These are phyloP conservation scores for Lepas anatifera DNA, from an alignment of 2,888 invertebrate genomes.

Conservation along the genomic window DNA sequence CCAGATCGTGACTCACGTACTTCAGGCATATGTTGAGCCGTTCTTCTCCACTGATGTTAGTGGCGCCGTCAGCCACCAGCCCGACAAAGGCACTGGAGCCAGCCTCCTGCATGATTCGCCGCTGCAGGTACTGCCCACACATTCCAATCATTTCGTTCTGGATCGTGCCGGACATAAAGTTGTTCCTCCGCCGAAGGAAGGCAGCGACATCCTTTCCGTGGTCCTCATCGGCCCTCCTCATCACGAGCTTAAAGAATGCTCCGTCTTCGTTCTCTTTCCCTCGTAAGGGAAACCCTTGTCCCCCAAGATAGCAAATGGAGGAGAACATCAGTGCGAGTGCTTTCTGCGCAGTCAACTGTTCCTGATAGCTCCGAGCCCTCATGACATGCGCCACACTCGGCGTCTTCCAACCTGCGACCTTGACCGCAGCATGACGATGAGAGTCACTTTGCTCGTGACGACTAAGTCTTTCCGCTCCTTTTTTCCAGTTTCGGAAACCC, in stretches of 20 bases:
- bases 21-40: neutral
- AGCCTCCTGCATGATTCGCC: neutral
- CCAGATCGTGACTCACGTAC: neutral
- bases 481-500: no score
- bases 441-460: no score
- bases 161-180: no score
- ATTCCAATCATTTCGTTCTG: neutral
- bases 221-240: neutral
- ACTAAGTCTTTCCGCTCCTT: no score
- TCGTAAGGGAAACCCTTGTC: neutral
- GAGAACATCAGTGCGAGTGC: neutral
- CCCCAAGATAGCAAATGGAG: neutral
- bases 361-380: neutral
- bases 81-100: neutral
- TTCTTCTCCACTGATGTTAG: neutral
- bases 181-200: neutral
- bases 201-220: neutral
- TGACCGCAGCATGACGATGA: no score
- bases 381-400: no score
- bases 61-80: neutral
- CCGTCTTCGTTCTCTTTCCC: neutral
- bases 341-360: neutral
- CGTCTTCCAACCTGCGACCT: no score
- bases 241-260: neutral
- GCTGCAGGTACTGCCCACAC: neutral